Evolutionary conservation across 2,888 invertebrate genomes (phyloP).

Genomic region (Nesidiocoris tenuis): DNA sequence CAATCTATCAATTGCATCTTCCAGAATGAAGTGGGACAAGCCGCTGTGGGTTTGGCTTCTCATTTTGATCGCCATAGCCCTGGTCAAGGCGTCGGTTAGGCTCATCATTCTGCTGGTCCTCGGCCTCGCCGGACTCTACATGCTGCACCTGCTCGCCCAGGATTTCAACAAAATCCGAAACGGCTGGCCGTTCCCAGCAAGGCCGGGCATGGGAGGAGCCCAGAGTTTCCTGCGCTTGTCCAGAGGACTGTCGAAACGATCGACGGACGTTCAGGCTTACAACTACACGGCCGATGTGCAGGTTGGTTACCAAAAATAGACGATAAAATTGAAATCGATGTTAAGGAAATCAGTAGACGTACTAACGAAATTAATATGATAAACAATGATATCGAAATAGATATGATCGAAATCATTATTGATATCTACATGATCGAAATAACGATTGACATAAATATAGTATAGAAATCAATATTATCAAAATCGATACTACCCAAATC

Average conservation of each 20-base stretch:
- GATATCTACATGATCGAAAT: too few species aligned
- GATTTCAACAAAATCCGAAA: constrained; percentile 55
- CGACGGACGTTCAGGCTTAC: constrained; percentile 46
- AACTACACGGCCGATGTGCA: background rate
- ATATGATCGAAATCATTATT: too few species aligned
- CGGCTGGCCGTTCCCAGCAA: constrained; percentile 51
- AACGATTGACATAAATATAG: too few species aligned
- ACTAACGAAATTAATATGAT: too few species aligned
- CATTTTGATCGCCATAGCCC: constrained; percentile 16
- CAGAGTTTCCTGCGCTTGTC: constrained; percentile 39
- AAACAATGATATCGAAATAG: too few species aligned
- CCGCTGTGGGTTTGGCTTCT: constrained; percentile 36
- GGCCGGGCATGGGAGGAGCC: constrained; percentile 39
- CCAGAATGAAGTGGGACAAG: constrained; percentile 15
- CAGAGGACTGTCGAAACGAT: constrained; percentile 49
- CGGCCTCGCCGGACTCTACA: constrained; percentile 57
- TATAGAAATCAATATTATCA: too few species aligned
- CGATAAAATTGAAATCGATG: too few species aligned
- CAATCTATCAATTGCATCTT: too few species aligned
- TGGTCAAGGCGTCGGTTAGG: constrained; percentile 53
- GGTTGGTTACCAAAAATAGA: too few species aligned
- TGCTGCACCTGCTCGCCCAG: constrained; percentile 57
- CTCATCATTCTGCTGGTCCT: constrained; percentile 55
- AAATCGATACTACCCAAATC: too few species aligned
- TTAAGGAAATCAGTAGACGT: too few species aligned